A percentile compares a stretch with the other conserved stretches of the same genome.
Conservation (phyloP, 2,888 invertebrate species). For the Phaedon cochleariae region DNA sequence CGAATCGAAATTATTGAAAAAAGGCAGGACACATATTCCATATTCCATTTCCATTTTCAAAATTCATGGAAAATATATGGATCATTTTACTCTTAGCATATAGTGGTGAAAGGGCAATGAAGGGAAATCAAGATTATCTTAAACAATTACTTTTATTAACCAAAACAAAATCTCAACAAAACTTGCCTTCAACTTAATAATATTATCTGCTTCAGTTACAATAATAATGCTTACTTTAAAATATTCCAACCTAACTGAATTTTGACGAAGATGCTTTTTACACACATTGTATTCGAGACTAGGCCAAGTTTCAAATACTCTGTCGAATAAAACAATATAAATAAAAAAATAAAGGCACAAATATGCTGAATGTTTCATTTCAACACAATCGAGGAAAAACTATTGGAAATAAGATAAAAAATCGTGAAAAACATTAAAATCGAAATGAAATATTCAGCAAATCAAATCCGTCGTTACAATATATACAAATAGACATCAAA, state of each 20-base stretch:
- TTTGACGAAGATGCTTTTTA: neutral
- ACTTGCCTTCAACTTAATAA: slow-evolving; percentile 43
- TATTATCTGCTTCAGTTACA: slow-evolving; percentile 21
- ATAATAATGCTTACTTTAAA: slow-evolving; percentile 25
- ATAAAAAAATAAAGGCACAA: slow-evolving; percentile 51
- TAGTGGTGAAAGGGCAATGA: neutral
- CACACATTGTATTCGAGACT: slow-evolving; percentile 23
- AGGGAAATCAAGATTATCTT: slow-evolving; percentile 14
- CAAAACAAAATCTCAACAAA: slow-evolving; percentile 48
- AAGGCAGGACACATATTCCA: too few relatives aligned
- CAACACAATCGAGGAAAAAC: slow-evolving; percentile 19
- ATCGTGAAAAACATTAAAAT: slow-evolving; percentile 20
- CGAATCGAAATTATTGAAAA: too few relatives aligned
- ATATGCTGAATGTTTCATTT: slow-evolving; percentile 49
- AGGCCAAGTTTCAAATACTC: slow-evolving; percentile 46
- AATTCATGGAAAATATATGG: too few relatives aligned
- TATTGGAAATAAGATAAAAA: slow-evolving; percentile 28
- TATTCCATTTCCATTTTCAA: too few relatives aligned
- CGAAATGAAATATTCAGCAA: slow-evolving; percentile 48
- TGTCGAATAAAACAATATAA: slow-evolving; percentile 41
- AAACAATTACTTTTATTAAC: slow-evolving; percentile 47
- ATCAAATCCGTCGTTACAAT: slow-evolving; percentile 37
- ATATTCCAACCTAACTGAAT: slow-evolving; percentile 20
- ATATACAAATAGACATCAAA: slow-evolving; percentile 41
- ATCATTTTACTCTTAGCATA: too few relatives aligned